Evolutionary conservation across 2,888 invertebrate species (phyloP), one percentile per base, ranked within the genome.

Genomic region (Heptascelio sp.): DNA sequence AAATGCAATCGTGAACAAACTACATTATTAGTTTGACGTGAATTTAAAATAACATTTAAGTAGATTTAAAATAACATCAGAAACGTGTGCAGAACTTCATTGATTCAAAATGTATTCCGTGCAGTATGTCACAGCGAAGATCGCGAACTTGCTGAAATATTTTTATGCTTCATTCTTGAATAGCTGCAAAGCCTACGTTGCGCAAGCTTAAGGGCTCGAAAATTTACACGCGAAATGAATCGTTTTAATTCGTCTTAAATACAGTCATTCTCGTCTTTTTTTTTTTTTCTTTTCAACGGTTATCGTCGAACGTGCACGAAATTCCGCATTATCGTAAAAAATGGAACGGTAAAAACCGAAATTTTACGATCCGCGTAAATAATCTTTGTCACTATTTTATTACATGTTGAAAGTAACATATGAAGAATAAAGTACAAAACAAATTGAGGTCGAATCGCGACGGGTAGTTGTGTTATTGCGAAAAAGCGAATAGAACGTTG

Each of bases 401-500:
- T 65, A 78, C 57, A 55, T 59, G 80, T 72, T 80, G 80, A 78
- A 78, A 78, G 59, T 77, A 72, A 68, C 57, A 19, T 64, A 68
- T 67, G 53, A 83, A 51, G 60, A 80, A 80, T 83, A 80, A 80
- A 83, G 79, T 73, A 46, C 51, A 40, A 49, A 83, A 73, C 49
- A 49, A 72, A 77, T 83, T 68, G 72, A 84, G 80, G 80, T 72
- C 68, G 70, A 76, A 80, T 83, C 79, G 60, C 80, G 49, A 76
- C 80, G 80, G 83, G 83, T 73, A 82, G 78, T 78, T 77, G 60
- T 62, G 25, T 76, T 71, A 76, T 62, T 77, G 73, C 72, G 68
- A 77, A 77, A 72, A 76, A 67, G 72, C 67, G 73, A 82, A 73
- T 78, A 82, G 73, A 68, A 78, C 73, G 73, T 21, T 30, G 73